Percentiles rank a stretch among this genome's conserved stretches.
These are phyloP conservation scores for Campaea margaritaria DNA, from an alignment of 2,888 invertebrate genomes.

Conservation along the genomic window DNA sequence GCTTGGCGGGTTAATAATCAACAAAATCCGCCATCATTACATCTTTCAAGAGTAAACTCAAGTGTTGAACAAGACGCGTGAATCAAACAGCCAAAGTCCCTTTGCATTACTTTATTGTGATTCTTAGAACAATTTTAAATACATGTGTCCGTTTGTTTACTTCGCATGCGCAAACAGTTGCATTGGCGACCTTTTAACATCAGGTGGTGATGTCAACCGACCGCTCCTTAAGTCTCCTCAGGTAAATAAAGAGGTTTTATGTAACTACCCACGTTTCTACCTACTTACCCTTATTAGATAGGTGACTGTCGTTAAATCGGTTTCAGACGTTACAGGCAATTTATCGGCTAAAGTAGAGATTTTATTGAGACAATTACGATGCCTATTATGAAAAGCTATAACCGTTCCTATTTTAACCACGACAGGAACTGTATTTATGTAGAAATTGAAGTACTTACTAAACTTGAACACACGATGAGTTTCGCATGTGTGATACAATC, in stretches of 20 bases:
- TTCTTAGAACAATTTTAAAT: too few species aligned
- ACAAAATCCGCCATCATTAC: too few species aligned
- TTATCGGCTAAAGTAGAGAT: background rate
- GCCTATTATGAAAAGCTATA: too few species aligned
- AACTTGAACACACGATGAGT: too few species aligned
- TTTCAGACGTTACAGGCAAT: slow-evolving; percentile 7
- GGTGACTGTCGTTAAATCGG: slow-evolving; percentile 24
- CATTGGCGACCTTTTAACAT: slow-evolving; percentile 51
- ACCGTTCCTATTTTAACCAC: too few species aligned
- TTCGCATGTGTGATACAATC: background rate
- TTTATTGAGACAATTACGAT: background rate
- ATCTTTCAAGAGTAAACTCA: too few species aligned
- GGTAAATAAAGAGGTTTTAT: slow-evolving; percentile 43
- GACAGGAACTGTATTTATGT: too few species aligned
- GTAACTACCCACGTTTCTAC: slow-evolving; percentile 50
- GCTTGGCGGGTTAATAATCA: too few species aligned
- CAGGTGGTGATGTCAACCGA: slow-evolving; percentile 60
- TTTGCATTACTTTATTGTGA: too few species aligned
- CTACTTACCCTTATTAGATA: slow-evolving; percentile 57
- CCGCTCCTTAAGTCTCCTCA: slow-evolving; percentile 57
- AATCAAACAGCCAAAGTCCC: background rate
- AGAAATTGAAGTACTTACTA: too few species aligned
- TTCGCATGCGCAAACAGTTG: slow-evolving; percentile 32
- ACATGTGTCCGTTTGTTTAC: slow-evolving; percentile 10
- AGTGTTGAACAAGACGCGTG: too few species aligned